Evolutionary conservation across 2,113 vertebrate genomes (phyloP), one percentile per base, ranked within the genome.

Genomic region (Dolichotis patagonum): DNA sequence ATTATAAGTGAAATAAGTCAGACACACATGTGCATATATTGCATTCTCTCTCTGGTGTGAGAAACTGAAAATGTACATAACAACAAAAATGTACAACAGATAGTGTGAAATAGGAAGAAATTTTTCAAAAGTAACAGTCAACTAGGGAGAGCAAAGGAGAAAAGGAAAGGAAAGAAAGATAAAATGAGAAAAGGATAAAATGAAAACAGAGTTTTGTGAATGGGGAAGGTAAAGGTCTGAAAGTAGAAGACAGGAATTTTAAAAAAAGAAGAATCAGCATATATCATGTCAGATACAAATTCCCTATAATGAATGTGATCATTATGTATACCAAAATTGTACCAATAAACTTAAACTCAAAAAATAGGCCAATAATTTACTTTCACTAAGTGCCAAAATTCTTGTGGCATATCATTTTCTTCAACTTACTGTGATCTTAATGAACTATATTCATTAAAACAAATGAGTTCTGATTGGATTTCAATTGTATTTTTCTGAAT

Each of bases 301-400:
- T n/a, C 32, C 16, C 13, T 67, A 67, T 67, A 19, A 67, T 67
- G 32, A 67, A 67, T 67, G 65, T 67, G 52, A 54, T 54, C 32
- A 67, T 67, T 67, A 67, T 17, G 6, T 35, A 65, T 14, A 67
- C 14, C 32, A n/a, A n/a, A 69, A 69, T 69, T n/a, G 17, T 69
- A n/a, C 65, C 65, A 69, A 69, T n/a, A n/a, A 69, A 69, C 17
- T 69, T n/a, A 69, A 69, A n/a, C 26, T 26, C 35, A 80, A 35
- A 94, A 19, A 90, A 35, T 81, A 81, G 1, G 52, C 46, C 38
- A 81, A 28, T 83, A 88, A 52, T 82, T 80, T 77, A 73, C 54
- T 85, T 84, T 95, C 77, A 43, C 20, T 96, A 84, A 95, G 26
- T 60, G 35, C 46, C 67, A 67, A 86, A 84, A 63, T 85, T 91